A percentile compares a stretch with the other conserved stretches of the same genome.
Conservation (phyloP, 1,140 invertebrate species). For the Mya arenaria region DNA sequence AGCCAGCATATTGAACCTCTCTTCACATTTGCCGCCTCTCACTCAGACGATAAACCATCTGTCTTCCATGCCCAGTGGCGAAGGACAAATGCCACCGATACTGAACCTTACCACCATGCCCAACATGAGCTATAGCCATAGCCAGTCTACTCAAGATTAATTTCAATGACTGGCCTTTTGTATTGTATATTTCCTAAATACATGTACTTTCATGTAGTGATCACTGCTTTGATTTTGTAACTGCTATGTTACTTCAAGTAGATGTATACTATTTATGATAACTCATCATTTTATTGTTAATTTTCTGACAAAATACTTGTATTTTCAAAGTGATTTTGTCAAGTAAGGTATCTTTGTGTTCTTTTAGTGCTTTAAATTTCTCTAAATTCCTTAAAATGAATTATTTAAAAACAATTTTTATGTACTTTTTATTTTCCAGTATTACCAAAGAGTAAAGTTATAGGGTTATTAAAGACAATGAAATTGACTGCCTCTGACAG, state of each 20-base stretch:
- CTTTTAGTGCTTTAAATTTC: too few relatives aligned
- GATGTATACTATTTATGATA: neutral
- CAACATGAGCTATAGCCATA: neutral
- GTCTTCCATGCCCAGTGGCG: neutral
- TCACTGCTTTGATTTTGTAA: neutral
- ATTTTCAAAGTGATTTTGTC: too few relatives aligned
- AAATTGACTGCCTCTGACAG: too few relatives aligned
- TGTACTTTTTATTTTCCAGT: too few relatives aligned
- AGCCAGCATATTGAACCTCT: neutral
- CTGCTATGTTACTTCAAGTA: neutral
- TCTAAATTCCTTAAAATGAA: too few relatives aligned
- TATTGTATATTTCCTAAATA: neutral
- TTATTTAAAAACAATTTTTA: too few relatives aligned
- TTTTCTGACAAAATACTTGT: neutral
- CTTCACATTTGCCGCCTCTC: neutral
- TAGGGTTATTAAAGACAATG: too few relatives aligned
- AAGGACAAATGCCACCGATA: neutral
- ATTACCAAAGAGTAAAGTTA: too few relatives aligned
- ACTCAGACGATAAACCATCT: neutral
- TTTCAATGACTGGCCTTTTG: neutral
- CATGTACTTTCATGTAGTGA: neutral
- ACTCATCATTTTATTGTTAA: neutral
- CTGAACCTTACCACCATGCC: neutral
- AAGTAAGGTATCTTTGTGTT: too few relatives aligned
- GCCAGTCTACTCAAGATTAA: neutral